Base-by-base conservation (phyloP, 2,888 invertebrate genomes). In the Leucophenga maculata region DNA sequence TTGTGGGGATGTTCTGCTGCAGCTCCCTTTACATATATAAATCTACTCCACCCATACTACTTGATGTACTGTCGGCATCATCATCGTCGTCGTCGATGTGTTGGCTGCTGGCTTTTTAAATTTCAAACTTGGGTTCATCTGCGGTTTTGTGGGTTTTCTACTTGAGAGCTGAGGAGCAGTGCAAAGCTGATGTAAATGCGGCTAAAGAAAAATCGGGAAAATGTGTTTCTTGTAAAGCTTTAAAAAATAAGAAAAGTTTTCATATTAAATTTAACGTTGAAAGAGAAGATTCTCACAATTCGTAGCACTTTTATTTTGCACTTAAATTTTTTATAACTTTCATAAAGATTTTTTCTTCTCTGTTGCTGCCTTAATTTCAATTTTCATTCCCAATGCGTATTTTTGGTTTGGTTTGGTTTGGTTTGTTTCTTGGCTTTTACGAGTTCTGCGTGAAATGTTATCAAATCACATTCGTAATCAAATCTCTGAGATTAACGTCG, bases 121-220 rank as follows among this genome's bases (percentile, higher is more conserved):
- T 82, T 85, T 83, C 70, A 77, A 76, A 77, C 83, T 77, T 76
- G 74, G 79, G 77, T 80, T 79, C 82, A 78, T 85, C 75, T 83
- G 85, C 78, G 85, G 74, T 82, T 84, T 75, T 78, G 85, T 52
- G 85, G 84, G 77, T 81, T 67, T 68, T 65, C 70, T 76, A 76
- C 73, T 80, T 80, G 74, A 82, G 78, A 14, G 70, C 8, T n/a
- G 20, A 14, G 64, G 26, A 14, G 59, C n/a, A n/a, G n/a, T n/a
- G n/a, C n/a, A n/a, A 26, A 31, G n/a, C 39, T 52, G 71, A 18
- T 32, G 71, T 73, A 75, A 72, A 75, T 74, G 20, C 22, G 70
- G 75, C 73, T 74, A 74, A 72, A 71, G 66, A 69, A 69, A 70
- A 69, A 22, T 14, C 18, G 57, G 18, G 69, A 67, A 54, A 66